Conservation (phyloP, 2,888 invertebrate genomes). For the Operophtera brumata region DNA sequence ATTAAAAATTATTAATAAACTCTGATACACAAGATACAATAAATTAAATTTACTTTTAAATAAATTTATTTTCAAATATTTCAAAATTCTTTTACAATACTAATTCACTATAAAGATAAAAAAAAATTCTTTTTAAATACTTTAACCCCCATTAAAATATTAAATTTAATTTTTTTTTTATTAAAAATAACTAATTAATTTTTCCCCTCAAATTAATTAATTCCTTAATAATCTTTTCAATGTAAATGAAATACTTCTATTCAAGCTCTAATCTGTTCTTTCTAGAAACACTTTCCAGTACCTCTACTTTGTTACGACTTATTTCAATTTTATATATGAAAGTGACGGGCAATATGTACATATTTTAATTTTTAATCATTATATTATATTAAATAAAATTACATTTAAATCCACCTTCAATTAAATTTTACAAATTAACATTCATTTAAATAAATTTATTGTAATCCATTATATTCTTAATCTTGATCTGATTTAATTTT, state of each 20-base stretch:
- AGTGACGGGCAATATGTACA: constrained; percentile 91
- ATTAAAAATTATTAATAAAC: constrained; percentile 78
- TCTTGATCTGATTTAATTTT: constrained; percentile 85
- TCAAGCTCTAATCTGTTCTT: constrained; percentile 83
- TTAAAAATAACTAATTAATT: constrained; percentile 63
- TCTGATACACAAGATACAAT: constrained; percentile 88
- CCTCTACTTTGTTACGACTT: constrained; percentile 91
- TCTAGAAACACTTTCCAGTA: constrained; percentile 88
- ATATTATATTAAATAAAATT: constrained; percentile 78
- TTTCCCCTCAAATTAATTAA: constrained; percentile 62
- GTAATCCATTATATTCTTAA: constrained; percentile 85
- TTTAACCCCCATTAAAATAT: constrained; percentile 62
- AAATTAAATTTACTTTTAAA: constrained; percentile 79
- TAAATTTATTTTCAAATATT: constrained; percentile 73
- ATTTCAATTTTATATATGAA: constrained; percentile 84
- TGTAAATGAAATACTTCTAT: constrained; percentile 84
- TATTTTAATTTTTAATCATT: constrained; percentile 84
- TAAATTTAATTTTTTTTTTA: constrained; percentile 70
- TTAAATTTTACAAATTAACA: constrained; percentile 59
- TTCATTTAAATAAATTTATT: constrained; percentile 80
- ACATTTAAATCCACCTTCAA: constrained; percentile 85
- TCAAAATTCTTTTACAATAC: constrained; percentile 80
- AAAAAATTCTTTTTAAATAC: constrained; percentile 78
- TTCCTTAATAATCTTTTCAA: constrained; percentile 78
- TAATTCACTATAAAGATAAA: constrained; percentile 76